A percentile compares a stretch with the other conserved stretches of the same genome.
Evolutionary conservation across 2,113 vertebrate genomes (phyloP).

Genomic region (Corythornis cristatus): DNA sequence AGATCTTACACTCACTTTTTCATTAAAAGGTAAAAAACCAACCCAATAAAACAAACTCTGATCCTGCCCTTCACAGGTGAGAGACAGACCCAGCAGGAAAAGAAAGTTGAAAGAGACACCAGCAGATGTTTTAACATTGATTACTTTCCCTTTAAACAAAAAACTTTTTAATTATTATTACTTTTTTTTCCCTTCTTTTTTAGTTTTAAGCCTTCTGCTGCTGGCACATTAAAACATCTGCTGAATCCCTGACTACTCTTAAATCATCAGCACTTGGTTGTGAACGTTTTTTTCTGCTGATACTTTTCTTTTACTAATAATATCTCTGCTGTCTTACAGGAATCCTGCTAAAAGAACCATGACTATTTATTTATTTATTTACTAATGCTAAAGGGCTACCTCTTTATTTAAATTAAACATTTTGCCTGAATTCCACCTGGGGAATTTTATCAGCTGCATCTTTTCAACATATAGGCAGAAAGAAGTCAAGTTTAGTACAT

Average conservation of each 20-base stretch:
- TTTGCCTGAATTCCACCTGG: background rate
- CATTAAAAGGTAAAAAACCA: background rate
- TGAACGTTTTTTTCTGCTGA: conserved; percentile 65
- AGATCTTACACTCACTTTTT: background rate
- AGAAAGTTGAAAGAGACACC: background rate
- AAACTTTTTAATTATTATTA: background rate
- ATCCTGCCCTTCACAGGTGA: background rate
- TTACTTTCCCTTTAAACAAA: conserved; percentile 42
- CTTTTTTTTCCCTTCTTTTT: background rate
- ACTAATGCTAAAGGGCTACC: background rate
- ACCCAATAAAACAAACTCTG: background rate
- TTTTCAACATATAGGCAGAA: background rate
- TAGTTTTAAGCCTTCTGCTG: conserved; percentile 42
- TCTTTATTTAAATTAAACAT: background rate
- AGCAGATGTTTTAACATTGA: background rate
- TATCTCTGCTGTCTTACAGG: conserved; percentile 39
- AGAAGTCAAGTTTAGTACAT: background rate
- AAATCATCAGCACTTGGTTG: conserved; percentile 48
- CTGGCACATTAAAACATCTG: conserved; percentile 52
- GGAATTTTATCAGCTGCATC: background rate
- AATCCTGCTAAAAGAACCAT: conserved; percentile 31
- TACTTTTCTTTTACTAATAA: conserved; percentile 49
- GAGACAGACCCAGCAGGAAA: background rate
- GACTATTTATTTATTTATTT: background rate
- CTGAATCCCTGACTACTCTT: conserved; percentile 51